Evolutionary conservation across 1,140 invertebrate genomes (phyloP).

Genomic region (Glossosoma conforme): DNA sequence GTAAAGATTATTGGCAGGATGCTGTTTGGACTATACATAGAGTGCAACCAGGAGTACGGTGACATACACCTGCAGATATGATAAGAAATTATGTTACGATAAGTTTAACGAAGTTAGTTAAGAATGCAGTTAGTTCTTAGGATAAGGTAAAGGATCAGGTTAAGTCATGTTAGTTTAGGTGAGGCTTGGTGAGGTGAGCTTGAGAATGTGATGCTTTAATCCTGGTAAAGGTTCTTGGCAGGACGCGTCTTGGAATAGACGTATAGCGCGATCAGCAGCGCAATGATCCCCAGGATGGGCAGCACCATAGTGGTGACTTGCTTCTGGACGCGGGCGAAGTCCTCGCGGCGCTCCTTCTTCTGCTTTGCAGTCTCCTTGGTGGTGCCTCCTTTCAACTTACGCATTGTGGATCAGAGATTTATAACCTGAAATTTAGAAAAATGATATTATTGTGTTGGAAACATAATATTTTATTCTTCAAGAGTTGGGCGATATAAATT

Average conservation of each 20-base stretch:
- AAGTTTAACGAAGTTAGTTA: too few species aligned
- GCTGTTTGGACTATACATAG: too few species aligned
- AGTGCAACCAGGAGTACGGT: too few species aligned
- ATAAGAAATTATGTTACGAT: too few species aligned
- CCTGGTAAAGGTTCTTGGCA: conserved; percentile 40
- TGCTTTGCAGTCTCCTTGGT: conserved; percentile 79
- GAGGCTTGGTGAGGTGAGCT: background rate
- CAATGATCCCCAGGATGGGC: conserved; percentile 63
- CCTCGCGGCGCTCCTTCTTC: conserved; percentile 75
- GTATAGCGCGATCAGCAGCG: conserved; percentile 68
- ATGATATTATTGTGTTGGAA: background rate
- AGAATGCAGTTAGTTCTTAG: too few species aligned
- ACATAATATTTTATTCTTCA: too few species aligned
- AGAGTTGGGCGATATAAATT: too few species aligned
- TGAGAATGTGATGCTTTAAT: conserved; percentile 9
- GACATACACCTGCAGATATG: too few species aligned
- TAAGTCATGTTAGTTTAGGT: too few species aligned
- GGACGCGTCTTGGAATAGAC: conserved; percentile 75
- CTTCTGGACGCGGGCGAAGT: conserved; percentile 72
- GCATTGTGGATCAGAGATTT: conserved; percentile 49
- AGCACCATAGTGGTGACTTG: conserved; percentile 70
- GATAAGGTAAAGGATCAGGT: too few species aligned
- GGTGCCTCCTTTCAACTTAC: conserved; percentile 73
- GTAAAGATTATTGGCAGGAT: too few species aligned
- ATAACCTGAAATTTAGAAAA: background rate